These are phyloP conservation scores for Zingel zingel DNA, from an alignment of 2,113 vertebrate genomes.

Conservation along the genomic window DNA sequence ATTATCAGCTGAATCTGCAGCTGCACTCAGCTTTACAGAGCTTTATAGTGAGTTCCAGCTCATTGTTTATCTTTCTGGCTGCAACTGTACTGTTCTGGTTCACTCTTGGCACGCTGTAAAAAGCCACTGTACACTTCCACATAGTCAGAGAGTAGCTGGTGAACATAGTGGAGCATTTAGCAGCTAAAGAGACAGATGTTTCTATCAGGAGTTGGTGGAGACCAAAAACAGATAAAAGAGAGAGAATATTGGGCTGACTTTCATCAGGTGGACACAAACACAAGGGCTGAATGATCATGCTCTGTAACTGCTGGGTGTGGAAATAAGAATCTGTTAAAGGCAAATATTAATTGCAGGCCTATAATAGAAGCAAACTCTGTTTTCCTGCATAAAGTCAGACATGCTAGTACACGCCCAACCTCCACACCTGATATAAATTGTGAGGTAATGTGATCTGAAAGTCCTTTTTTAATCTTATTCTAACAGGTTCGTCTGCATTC, in stretches of 20 bases:
- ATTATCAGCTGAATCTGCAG: no score
- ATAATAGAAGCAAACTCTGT: background rate
- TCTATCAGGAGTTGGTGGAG: no score
- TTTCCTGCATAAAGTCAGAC: background rate
- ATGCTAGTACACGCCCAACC: background rate
- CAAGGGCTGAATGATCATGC: background rate
- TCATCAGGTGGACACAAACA: no score
- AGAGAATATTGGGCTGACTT: no score
- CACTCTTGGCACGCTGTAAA: no score
- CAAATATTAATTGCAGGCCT: background rate
- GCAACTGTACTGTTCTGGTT: no score
- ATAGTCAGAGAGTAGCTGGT: no score
- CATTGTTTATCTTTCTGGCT: background rate
- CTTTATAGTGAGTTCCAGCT: background rate
- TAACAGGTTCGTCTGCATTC: conserved; percentile 76
- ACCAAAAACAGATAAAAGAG: no score
- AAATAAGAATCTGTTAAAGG: background rate
- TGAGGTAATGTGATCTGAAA: no score
- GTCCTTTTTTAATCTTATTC: background rate
- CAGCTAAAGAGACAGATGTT: no score
- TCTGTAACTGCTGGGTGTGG: background rate
- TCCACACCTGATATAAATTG: background rate
- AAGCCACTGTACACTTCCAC: no score
- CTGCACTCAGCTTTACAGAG: background rate
- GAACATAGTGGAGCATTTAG: no score